Evolutionary conservation across 2,797 vertebrate species (phyloP).

Genomic region (Spondyliosoma cantharus): DNA sequence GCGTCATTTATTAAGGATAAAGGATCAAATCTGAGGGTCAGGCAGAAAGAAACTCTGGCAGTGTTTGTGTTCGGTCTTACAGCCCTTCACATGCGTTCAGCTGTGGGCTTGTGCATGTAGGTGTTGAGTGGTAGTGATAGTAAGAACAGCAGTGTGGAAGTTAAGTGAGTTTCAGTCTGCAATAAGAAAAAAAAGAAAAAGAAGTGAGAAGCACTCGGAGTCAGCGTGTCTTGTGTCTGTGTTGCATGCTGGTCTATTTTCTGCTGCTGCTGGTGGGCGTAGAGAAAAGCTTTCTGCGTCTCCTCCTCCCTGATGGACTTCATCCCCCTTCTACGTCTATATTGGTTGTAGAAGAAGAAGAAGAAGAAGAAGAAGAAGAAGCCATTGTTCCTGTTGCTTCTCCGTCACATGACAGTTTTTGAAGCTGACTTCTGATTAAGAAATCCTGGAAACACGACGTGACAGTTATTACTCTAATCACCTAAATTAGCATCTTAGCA

Average conservation of each 20-base stretch:
- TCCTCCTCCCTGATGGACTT: conserved; percentile 21
- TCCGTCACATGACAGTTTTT: background rate
- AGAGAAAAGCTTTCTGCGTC: background rate
- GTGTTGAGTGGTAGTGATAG: conserved; percentile 53
- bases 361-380: no score
- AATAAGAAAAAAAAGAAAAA: background rate
- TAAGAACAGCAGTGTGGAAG: conserved; percentile 54
- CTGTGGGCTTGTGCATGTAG: conserved; percentile 32
- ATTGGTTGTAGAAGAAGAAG: background rate
- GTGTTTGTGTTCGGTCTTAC: no score
- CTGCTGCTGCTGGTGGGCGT: conserved; percentile 48
- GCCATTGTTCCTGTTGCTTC: background rate
- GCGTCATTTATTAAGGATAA: no score
- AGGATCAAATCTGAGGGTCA: no score
- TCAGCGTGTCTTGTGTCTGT: conserved; percentile 31
- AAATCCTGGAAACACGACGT: background rate
- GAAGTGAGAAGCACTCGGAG: conserved; percentile 18
- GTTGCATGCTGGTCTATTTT: conserved; percentile 50
- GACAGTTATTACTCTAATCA: background rate
- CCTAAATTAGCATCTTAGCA: background rate
- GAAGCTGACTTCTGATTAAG: background rate
- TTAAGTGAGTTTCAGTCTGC: conserved; percentile 28
- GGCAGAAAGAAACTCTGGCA: no score
- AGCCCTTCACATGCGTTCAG: background rate
- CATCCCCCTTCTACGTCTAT: conserved; percentile 1